Evolutionary conservation across 2,888 invertebrate genomes (phyloP), one percentile per base, ranked within the genome.

Genomic region (Cryptus armator): DNA sequence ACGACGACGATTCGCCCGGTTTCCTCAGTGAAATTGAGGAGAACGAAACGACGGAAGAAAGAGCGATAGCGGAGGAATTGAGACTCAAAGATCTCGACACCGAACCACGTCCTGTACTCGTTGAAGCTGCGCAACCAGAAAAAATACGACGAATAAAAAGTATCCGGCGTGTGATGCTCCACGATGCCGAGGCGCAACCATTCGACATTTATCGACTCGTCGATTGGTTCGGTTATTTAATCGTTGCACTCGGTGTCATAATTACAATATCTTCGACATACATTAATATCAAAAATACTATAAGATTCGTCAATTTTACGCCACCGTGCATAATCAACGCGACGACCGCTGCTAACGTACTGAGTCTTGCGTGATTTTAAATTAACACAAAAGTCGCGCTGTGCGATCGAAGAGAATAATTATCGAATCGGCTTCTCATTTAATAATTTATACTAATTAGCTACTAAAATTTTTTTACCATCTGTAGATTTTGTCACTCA

Each of bases 311-410:
- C 0, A 95, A 95, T 53, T 97, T 97, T 88, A 95, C 96, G 59
- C 96, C 96, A 37, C 97, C 97, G 1, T 97, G 97, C 93, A 94
- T 97, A 87, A 92, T 96, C 48, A 97, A 97, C 90, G 94, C 96
- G 10, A 85, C 83, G 4, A 51, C 59, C 10, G 79, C 83, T 6
- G 70, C 83, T 10, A 77, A 82, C 56, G 82, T 75, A 0, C 48
- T 72, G 29, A 72, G 66, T 56, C 66, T 85, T 10, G 53, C 67
- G 37, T 85, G 67, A 85, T 66, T 53, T 51, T 44, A 59, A 24
- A 68, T 64, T 19, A 9, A 4, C 32, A n/a, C n/a, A n/a, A n/a
- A n/a, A n/a, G n/a, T n/a, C 1, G 14, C 44, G 5, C 3, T 37
- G 37, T n/a, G 37, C 6, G 9, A 7, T 10, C 32, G 2, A 37